A percentile compares a stretch with the other conserved stretches of the same genome.
These are phyloP conservation scores for Macrobrachium nipponense DNA, from an alignment of 1,140 invertebrate genomes.

Conservation along the genomic window DNA sequence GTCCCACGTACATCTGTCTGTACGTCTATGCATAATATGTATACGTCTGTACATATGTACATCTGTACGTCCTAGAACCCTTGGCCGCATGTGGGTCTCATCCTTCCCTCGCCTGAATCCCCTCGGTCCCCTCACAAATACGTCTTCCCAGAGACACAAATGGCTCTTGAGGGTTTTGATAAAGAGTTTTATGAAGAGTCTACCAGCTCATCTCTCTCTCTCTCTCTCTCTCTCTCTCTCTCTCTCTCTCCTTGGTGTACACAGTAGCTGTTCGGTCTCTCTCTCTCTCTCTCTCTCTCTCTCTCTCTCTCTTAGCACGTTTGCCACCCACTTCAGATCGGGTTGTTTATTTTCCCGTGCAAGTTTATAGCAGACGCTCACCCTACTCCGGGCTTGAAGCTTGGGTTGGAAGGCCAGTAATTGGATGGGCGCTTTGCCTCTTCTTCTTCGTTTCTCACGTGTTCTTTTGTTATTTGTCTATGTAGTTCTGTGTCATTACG, in stretches of 20 bases:
- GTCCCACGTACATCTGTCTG: no score
- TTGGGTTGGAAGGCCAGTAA: no score
- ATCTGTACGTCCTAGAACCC: not conserved
- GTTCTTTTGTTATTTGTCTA: no score
- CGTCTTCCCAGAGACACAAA: constrained; percentile 9
- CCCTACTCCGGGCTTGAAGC: not conserved
- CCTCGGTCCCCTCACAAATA: constrained; percentile 1
- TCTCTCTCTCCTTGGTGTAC: not conserved
- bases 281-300: not conserved
- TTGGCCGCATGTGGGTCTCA: not conserved
- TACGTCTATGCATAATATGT: no score
- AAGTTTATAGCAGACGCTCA: constrained; percentile 2
- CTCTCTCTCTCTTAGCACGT: constrained; percentile 1
- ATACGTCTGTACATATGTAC: no score
- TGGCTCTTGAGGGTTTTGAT: constrained; percentile 19
- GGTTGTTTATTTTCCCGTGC: not conserved
- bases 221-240: constrained; percentile 1
- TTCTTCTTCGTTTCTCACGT: no score
- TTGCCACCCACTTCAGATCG: constrained; percentile 9
- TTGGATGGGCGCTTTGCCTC: no score
- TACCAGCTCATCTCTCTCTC: constrained; percentile 1
- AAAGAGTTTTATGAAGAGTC: constrained; percentile 21
- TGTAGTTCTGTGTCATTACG: no score
- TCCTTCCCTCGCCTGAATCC: not conserved
- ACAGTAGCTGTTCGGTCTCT: no score